Evolutionary conservation across 2,797 vertebrate genomes (phyloP), one percentile per base, ranked within the genome.

Genomic region (Tadarida brasiliensis): DNA sequence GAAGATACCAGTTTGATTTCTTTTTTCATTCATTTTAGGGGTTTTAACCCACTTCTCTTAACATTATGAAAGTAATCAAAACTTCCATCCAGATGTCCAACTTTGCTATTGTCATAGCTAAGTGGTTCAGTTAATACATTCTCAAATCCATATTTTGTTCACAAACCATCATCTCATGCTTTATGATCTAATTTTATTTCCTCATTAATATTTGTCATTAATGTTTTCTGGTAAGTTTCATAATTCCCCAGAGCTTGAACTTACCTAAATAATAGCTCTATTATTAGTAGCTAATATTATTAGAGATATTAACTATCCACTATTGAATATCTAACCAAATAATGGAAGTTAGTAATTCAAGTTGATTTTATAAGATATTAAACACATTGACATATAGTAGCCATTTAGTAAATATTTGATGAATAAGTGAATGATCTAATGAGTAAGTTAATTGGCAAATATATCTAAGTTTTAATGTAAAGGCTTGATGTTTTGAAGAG

Each of bases 131-230:
- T 90, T 78, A 89, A 78, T 33, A 93, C 14, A 35, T 35, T 83
- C n/a, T 83, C 84, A 57, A 57, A 59, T 91, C 76, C 86, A 47
- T 89, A 71, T 92, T 91, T 89, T 57, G 87, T 63, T 81, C 61
- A 57, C 5, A 77, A 91, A 63, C 22, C 39, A 82, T 67, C 63
- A 89, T 24, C 22, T 76, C 65, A 81, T 65, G 33, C 20, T 86
- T 81, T 91, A 73, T n/a, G 26, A 65, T 57, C 49, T 76, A 87
- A 35, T 73, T 44, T 70, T 54, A 35, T 77, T 93, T 93, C 67
- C 86, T 91, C 39, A n/a, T n/a, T n/a, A n/a, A n/a, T n/a, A 54
- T 51, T 51, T 59, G 19, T 56, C 74, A 86, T 80, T n/a, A 49
- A 2, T 51, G 14, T 54, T 91, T 93, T 92, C 89, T 81, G 54